Base-by-base conservation (phyloP, 1,140 invertebrate species). In the Neomicropteryx cornuta region DNA sequence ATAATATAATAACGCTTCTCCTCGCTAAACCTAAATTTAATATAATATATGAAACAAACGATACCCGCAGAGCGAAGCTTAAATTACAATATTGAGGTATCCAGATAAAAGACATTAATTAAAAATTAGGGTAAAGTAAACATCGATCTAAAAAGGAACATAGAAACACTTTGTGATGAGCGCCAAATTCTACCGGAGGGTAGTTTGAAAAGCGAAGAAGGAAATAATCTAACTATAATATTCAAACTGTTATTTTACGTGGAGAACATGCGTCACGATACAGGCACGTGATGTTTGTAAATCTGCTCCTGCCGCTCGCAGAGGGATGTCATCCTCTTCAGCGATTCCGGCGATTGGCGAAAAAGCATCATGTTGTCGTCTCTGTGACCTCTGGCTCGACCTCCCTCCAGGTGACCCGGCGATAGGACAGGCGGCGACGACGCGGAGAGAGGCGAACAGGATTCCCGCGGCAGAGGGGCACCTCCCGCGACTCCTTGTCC, bases 221-320 rank as follows among this genome's bases (percentile, higher is more conserved):
- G n/a, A n/a, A n/a, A n/a, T n/a, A n/a, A n/a, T n/a, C n/a, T n/a
- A n/a, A n/a, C n/a, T n/a, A n/a, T n/a, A n/a, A n/a, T n/a, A n/a
- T n/a, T n/a, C n/a, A n/a, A n/a, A n/a, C n/a, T n/a, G n/a, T n/a
- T n/a, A n/a, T n/a, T n/a, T n/a, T n/a, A 47, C 39, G 46, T 45
- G 41, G 45, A 39, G 27, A 48, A 45, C 38, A 37, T 46, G 22
- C 66, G 64, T 67, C 64, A 68, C 60, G 64, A 68, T 42, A 68
- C 66, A 18, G 66, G 66, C 5, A 68, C 66, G 48, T 68, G 66
- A 51, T 68, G 66, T 55, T 68, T 62, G 50, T 68, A 68, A 14
- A 68, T 45, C 46, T 68, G 66, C 41, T 68, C 66, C 50, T 67
- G 64, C 4, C 64, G 64, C 45, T 68, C 66, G 41, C 66, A 68